Evolutionary conservation across 2,888 invertebrate genomes (phyloP), one percentile per base, ranked within the genome.

Genomic region (Tolmerus cingulatus): DNA sequence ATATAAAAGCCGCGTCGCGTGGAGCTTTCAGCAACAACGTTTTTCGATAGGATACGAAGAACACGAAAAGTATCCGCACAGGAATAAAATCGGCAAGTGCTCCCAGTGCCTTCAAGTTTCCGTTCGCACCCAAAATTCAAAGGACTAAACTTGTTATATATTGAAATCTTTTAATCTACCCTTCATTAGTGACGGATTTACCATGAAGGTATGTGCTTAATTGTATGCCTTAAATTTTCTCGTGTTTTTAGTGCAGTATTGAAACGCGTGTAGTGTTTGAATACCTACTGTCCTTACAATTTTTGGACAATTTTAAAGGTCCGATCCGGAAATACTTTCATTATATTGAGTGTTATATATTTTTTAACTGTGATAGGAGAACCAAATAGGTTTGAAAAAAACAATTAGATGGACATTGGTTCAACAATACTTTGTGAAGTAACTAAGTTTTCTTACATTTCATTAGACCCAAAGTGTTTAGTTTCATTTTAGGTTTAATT

Each of bases 1-100:
- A 88, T 88, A 88, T 87, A 87, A 86, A 87, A 87, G 79, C 87
- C 74, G 74, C 55, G 74, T 34, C 37, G 66, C 79, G 34, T 55
- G 34, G 78, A 88, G 88, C 85, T 88, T 88, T 88, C 43, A 43
- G 79, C 82, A 87, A 87, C 86, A 87, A 85, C 85, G 77, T 77
- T 82, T 87, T 78, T 85, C 74, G 81, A 85, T 87, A 86, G 88
- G 88, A 88, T 87, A 85, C 88, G 27, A 27, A 74, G 81, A 79
- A 46, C 37, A 81, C 78, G 34, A 40, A 19, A 87, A 87, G 74
- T 51, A 34, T 34, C 51, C 51, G 55, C 37, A n/a, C 27, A 40
- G 40, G 23, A 19, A 77, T 37, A 76, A 34, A 37, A 57, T 78
- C 34, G 34, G 30, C 55, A 86, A 84, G 84, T 84, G 57, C 23